phyloP scores from a whole-genome alignment of 2,113 vertebrate species.

The Siniperca knerii region DNA sequence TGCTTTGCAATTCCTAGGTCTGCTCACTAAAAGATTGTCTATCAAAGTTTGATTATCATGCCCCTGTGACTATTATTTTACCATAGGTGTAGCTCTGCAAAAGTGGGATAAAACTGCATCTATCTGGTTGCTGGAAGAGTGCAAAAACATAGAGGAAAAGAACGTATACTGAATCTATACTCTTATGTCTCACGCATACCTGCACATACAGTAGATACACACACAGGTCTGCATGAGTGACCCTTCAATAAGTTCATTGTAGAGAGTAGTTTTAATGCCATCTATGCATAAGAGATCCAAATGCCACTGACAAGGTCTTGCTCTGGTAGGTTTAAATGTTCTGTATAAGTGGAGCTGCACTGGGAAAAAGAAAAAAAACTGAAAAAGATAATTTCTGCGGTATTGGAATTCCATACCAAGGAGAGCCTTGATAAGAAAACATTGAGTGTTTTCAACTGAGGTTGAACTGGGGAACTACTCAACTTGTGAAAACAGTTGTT shows the following conservation, averaged over 20 bases:
- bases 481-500: background rate
- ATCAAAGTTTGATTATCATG: slow-evolving; percentile 56
- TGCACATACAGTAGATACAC: background rate
- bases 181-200: background rate
- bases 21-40: slow-evolving; percentile 46
- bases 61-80: slow-evolving; percentile 48
- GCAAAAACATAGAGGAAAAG: background rate
- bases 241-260: background rate
- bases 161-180: background rate
- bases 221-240: background rate
- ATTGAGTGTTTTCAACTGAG: background rate
- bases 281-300: too few relatives aligned
- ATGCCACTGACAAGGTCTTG: background rate
- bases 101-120: slow-evolving; percentile 23
- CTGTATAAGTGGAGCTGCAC: background rate
- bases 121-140: background rate
- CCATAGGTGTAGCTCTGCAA: slow-evolving; percentile 5
- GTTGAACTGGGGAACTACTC: background rate
- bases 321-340: background rate
- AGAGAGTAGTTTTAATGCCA: too few relatives aligned
- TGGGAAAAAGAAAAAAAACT: too few relatives aligned
- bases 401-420: background rate
- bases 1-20: slow-evolving; percentile 43
- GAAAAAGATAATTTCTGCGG: background rate
- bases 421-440: background rate